Percentiles rank a stretch among this genome's conserved stretches.
These are phyloP conservation scores for Melangyna quadrimaculata DNA, from an alignment of 2,888 invertebrate genomes.

Conservation along the genomic window DNA sequence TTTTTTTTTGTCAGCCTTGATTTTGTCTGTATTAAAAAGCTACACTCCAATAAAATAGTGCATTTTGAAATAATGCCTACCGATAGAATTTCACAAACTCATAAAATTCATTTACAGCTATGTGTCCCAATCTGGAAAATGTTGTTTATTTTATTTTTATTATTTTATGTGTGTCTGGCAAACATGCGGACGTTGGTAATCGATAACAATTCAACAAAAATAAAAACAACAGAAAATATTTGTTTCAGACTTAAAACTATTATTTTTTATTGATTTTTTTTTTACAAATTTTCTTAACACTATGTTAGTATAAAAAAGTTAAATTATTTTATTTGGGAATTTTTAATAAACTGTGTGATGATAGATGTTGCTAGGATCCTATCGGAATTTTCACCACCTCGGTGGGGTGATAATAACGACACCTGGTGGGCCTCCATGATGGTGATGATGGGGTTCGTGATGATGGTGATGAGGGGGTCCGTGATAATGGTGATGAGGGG, in stretches of 20 bases:
- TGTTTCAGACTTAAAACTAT: not conserved
- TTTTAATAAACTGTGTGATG: not conserved
- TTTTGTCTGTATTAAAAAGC: not conserved
- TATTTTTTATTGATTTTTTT: conserved; percentile 4
- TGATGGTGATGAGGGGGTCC: conserved; percentile 51
- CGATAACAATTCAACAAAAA: not conserved
- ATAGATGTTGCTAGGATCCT: not conserved
- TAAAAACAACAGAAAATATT: not conserved
- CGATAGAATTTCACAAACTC: not conserved
- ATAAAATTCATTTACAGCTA: not conserved
- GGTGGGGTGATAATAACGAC: not conserved
- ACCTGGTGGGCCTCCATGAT: conserved; percentile 35
- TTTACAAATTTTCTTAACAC: not conserved
- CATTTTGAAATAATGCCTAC: too few species aligned
- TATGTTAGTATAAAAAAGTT: conserved; percentile 5
- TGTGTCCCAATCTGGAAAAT: not conserved
- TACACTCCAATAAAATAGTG: too few species aligned
- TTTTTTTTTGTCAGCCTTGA: not conserved
- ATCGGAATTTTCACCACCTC: not conserved
- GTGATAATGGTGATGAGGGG: conserved; percentile 51
- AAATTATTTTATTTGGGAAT: not conserved
- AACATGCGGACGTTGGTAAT: not conserved
- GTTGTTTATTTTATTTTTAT: not conserved
- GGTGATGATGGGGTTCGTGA: conserved; percentile 20
- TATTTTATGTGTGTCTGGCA: not conserved